These are phyloP conservation scores for Thermophis baileyi DNA, from an alignment of 2,113 vertebrate species.

Conservation along the genomic window DNA sequence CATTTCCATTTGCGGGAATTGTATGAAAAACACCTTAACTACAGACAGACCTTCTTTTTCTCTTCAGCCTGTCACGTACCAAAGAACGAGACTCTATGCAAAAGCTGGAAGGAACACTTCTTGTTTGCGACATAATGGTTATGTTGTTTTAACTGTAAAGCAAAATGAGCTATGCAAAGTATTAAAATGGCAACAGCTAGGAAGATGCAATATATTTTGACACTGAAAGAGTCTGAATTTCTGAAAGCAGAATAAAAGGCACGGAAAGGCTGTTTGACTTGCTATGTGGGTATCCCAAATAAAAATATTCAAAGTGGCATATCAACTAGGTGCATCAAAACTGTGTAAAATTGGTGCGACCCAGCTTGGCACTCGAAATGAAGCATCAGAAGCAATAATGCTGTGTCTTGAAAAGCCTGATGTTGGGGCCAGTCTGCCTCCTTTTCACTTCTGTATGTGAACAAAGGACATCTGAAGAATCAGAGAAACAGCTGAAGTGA, in stretches of 20 bases:
- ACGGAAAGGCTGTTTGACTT: neutral
- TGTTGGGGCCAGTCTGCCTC: neutral
- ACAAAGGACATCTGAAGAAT: neutral
- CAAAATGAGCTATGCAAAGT: neutral
- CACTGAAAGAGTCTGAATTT: neutral
- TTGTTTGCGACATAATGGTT: neutral
- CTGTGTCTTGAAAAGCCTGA: neutral
- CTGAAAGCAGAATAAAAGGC: neutral
- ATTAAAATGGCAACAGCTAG: neutral
- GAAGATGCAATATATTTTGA: neutral
- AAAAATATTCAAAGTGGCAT: neutral
- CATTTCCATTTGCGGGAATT: slow-evolving; percentile 14
- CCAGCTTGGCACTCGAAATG: no score
- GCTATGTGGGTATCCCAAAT: neutral
- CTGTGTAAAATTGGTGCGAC: neutral
- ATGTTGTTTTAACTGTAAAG: neutral
- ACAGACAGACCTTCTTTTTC: slow-evolving; percentile 22
- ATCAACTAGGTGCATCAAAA: neutral
- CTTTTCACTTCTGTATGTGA: neutral
- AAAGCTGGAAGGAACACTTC: neutral
- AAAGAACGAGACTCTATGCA: neutral
- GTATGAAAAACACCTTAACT: slow-evolving; percentile 21
- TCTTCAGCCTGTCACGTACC: slow-evolving; percentile 12
- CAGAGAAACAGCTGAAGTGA: neutral
- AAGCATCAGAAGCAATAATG: neutral